phyloP scores from a whole-genome alignment of 2,797 vertebrate species.

The Sebastolobus altivelis region DNA sequence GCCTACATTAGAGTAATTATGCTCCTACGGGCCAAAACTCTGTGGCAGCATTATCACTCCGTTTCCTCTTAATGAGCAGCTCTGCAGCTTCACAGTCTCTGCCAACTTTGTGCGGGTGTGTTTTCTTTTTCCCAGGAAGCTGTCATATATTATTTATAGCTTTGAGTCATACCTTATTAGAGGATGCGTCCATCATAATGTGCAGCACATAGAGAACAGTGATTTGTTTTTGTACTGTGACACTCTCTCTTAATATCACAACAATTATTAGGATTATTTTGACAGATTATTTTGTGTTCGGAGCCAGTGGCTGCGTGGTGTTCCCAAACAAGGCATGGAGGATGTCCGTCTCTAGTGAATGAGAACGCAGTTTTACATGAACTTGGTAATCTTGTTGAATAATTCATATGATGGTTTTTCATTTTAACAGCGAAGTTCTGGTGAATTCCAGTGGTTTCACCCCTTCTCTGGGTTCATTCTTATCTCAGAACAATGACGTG shows the following conservation, averaged over 20 bases:
- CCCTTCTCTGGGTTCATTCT: not conserved
- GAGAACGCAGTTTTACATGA: not conserved
- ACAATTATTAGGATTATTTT: not conserved
- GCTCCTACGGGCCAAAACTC: not conserved
- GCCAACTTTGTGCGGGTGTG: slow-evolving; percentile 29
- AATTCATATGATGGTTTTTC: not conserved
- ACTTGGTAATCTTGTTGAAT: not conserved
- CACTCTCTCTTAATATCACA: not conserved
- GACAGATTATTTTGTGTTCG: not conserved
- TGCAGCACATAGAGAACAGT: not conserved
- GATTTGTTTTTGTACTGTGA: slow-evolving; percentile 24
- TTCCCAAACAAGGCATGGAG: not conserved
- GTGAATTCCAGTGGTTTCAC: not conserved
- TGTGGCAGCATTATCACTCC: slow-evolving; percentile 25
- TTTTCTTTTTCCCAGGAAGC: slow-evolving; percentile 32
- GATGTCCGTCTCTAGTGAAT: not conserved
- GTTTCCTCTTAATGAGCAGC: slow-evolving; percentile 43
- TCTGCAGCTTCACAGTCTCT: slow-evolving; percentile 24
- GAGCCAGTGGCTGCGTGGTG: not conserved
- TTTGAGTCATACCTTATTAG: slow-evolving; percentile 31
- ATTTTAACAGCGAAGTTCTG: not conserved
- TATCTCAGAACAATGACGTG: not conserved
- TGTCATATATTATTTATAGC: slow-evolving; percentile 41
- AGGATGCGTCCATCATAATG: slow-evolving; percentile 5
- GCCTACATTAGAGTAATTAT: slow-evolving; percentile 46